Base-by-base conservation (phyloP, 2,113 vertebrate species). In the Dolichallabes microphthalmus region DNA sequence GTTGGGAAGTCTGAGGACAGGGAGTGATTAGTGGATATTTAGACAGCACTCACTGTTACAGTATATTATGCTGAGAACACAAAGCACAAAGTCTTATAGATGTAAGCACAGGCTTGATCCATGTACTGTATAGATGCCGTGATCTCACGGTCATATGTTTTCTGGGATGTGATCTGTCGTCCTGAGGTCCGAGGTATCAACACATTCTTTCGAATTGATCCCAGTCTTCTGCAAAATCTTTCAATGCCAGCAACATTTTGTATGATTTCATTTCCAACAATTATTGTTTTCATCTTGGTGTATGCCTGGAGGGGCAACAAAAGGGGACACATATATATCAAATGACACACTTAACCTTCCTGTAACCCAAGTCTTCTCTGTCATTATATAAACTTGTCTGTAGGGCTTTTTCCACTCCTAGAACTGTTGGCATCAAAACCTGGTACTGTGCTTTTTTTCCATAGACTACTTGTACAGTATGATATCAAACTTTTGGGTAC, bases 11-110 rank as follows among this genome's bases (percentile, higher is more conserved):
- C 52, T 87, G 88, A 75, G 85, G 83, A 63, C 50, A 87, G 80
- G 61, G 61, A 85, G 86, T 53, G 85, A 87, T 87, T 84, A 86
- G 78, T 85, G 50, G 25, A 39, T 85, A 79, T 68, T 85, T 55
- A 25, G 27, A 78, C 75, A 68, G 74, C 14, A 78, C 19, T 85
- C 61, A 52, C 69, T 78, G 55, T 22, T 75, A n/a, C n/a, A n/a
- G n/a, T n/a, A 12, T 45, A 79, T 71, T 79, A 58, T 66, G 25
- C 39, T 78, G 50, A 50, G 73, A 45, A 57, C 20, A 78, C 35
- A 10, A 17, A 79, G 83, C 57, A 69, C 61, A 78, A 20, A 66
- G 8, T 50, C 25, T 68, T 68, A 68, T 3, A 80, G 58, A 32
- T 81, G 22, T 80, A 80, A 50, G 79, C 25, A 39, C 11, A 22